Percentiles rank a stretch among this genome's conserved stretches.
Evolutionary conservation across 2,888 invertebrate species (phyloP).

Genomic region (Hybos culiciformis): DNA sequence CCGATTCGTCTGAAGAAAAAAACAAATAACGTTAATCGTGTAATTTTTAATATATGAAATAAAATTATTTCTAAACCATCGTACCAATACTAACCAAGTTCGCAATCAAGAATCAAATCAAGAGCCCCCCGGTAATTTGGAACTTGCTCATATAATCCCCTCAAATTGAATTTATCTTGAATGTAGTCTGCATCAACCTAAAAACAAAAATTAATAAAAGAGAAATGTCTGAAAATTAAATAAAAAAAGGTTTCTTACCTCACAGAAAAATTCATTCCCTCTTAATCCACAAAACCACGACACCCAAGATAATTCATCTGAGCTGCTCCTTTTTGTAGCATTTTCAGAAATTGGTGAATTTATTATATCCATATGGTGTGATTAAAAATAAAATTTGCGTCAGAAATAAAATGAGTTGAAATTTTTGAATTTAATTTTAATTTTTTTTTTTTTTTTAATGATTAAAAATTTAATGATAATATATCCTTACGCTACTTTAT

Average conservation of each 20-base stretch:
- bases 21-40: slow-evolving; percentile 3
- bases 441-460: no score
- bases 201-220: slow-evolving; percentile 22
- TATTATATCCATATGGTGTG: neutral
- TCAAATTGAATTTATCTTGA: slow-evolving; percentile 99
- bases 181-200: slow-evolving; percentile 99
- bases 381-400: neutral
- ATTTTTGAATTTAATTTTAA: no score
- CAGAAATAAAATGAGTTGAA: no score
- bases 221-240: neutral
- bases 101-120: slow-evolving; percentile 98
- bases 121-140: slow-evolving; percentile 98
- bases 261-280: slow-evolving; percentile 99
- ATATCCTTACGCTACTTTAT: no score
- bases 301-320: slow-evolving; percentile 99
- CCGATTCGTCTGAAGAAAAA: slow-evolving; percentile 86
- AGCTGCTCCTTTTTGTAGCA: slow-evolving; percentile 85
- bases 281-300: slow-evolving; percentile 99
- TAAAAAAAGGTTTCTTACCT: slow-evolving; percentile 47
- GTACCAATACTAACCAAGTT: slow-evolving; percentile 60
- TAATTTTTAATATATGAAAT: slow-evolving; percentile 6
- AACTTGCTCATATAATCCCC: slow-evolving; percentile 97
- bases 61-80: slow-evolving; percentile 4
- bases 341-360: neutral
- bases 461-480: no score